Base-by-base conservation (phyloP, 2,888 invertebrate genomes). In the Chironomus riparius region DNA sequence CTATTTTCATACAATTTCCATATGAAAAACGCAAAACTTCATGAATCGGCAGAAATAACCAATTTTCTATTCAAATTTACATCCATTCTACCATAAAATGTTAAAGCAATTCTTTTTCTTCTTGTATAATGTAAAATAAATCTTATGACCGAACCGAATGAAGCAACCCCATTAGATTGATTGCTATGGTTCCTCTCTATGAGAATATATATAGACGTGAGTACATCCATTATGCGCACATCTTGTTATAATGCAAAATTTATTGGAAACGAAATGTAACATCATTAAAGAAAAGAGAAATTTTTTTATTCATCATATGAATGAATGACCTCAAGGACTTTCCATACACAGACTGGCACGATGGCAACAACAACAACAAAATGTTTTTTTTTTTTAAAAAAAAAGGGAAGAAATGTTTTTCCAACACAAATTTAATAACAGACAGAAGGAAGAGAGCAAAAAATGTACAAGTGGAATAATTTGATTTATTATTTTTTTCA, bases 11-110 rank as follows among this genome's bases (percentile, higher is more conserved):
- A n/a, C 15, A 18, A 56, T 56, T 4, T 15, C n/a, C n/a, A 56
- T 56, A 50, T 15, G 50, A 5, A 50, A 15, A 50, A 50, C 15
- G 15, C 18, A 65, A 65, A 65, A 56, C 21, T 56, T 48, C 48
- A 56, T 71, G 71, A 71, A 24, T 71, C 21, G 56, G 50, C 71
- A 71, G 56, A 71, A 71, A 71, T 71, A 71, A 71, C 71, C 50
- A 71, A 71, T 71, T 71, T 70, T 71, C 71, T 48, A 50, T 71
- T 71, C 71, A 71, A 24, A 50, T n/a, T 70, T 70, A n/a, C 65
- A 56, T 56, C 56, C n/a, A 56, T 18, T 6, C n/a, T 15, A 56
- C 18, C 18, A 15, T 56, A n/a, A n/a, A 56, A 56, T 18, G 56
- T 56, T 56, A n/a, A 4, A 56, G 56, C 38, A 56, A 56, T 65